These are phyloP conservation scores for Plebejus anna DNA, from an alignment of 2,888 invertebrate genomes.

Conservation along the genomic window DNA sequence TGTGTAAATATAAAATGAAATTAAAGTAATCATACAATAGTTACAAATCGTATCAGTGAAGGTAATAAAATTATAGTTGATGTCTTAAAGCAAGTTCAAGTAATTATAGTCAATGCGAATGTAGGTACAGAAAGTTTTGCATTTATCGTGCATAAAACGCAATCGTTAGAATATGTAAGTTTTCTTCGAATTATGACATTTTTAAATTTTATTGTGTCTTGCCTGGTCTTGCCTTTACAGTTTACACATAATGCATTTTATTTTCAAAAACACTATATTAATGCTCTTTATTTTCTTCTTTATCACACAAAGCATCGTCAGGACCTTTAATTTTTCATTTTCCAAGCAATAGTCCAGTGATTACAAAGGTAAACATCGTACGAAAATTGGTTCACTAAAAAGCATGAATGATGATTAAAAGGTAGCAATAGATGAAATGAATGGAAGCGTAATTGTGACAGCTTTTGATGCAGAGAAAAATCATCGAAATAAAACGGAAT, in stretches of 20 bases:
- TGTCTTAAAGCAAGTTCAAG: background rate
- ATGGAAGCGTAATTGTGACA: background rate
- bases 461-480: background rate
- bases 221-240: background rate
- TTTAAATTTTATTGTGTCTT: background rate
- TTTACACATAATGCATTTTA: background rate
- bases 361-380: constrained; percentile 54
- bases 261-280: background rate
- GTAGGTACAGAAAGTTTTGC: background rate
- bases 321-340: constrained; percentile 35
- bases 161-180: background rate
- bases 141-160: background rate
- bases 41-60: background rate
- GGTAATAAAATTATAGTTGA: background rate
- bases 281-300: constrained; percentile 25
- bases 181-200: no score
- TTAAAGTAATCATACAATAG: background rate
- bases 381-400: constrained; percentile 8
- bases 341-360: constrained; percentile 45
- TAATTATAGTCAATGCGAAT: background rate
- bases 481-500: no score
- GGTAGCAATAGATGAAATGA: background rate
- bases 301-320: constrained; percentile 8
- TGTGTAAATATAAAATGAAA: no score
- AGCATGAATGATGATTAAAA: background rate